Evolutionary conservation across 2,113 vertebrate genomes (phyloP).

Genomic region (Gallinago paraguaiae): DNA sequence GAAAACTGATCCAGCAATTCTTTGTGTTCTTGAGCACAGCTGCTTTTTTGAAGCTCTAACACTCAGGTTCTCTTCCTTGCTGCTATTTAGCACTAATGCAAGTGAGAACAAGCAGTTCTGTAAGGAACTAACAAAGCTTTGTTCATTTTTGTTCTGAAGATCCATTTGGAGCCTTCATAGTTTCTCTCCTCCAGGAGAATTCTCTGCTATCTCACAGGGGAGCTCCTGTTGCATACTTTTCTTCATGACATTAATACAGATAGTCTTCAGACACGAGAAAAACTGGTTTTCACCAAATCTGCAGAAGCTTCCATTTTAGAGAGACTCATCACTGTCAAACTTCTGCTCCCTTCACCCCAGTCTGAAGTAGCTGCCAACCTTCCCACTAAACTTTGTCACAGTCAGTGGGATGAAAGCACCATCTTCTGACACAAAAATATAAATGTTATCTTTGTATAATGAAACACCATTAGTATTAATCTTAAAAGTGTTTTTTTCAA

Average conservation of each 20-base stretch:
- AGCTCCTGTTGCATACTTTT: neutral
- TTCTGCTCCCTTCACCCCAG: neutral
- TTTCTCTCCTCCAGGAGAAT: constrained; percentile 1
- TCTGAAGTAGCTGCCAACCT: neutral
- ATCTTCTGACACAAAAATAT: neutral
- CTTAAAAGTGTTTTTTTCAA: neutral
- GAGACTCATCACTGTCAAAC: neutral
- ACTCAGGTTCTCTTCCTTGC: neutral
- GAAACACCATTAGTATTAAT: neutral
- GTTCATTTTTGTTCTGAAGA: neutral
- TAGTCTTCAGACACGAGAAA: neutral
- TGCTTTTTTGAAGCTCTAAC: constrained; percentile 6
- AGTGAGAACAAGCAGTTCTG: neutral
- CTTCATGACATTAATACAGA: neutral
- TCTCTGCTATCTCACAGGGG: neutral
- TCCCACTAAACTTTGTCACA: neutral
- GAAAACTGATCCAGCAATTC: neutral
- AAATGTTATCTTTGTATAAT: neutral
- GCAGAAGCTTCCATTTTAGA: neutral
- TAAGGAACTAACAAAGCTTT: neutral
- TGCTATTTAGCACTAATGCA: neutral
- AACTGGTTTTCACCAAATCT: neutral
- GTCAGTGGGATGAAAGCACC: neutral
- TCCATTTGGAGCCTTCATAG: neutral
- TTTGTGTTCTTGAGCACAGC: neutral